phyloP scores from a whole-genome alignment of 2,888 invertebrate genomes.

The Plagiodera versicolora region DNA sequence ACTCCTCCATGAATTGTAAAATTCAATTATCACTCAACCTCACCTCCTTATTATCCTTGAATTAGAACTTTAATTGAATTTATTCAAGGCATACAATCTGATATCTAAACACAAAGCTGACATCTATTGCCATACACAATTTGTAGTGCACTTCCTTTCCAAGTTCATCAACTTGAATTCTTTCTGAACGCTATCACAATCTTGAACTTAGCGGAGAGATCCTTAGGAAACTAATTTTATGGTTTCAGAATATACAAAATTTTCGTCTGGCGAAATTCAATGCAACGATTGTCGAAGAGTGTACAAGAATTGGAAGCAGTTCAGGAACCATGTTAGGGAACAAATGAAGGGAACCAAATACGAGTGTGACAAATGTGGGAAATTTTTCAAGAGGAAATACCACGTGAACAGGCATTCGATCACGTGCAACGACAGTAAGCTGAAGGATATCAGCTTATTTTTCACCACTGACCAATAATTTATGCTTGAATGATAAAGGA shows the following conservation, averaged over 20 bases:
- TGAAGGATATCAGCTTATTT: background rate
- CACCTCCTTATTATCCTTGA: too few relatives aligned
- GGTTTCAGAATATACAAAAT: background rate
- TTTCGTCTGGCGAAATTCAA: background rate
- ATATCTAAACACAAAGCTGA: too few relatives aligned
- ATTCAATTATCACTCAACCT: too few relatives aligned
- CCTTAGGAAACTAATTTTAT: background rate
- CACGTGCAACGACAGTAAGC: background rate
- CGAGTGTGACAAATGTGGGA: conserved; percentile 33
- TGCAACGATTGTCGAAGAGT: conserved; percentile 17
- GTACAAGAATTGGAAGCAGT: conserved; percentile 25
- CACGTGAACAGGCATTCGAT: conserved; percentile 66
- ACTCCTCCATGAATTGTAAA: too few relatives aligned
- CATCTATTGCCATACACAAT: too few relatives aligned
- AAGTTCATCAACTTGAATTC: too few relatives aligned
- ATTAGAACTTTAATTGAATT: too few relatives aligned
- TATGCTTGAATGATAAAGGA: too few relatives aligned
- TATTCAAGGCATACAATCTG: too few relatives aligned
- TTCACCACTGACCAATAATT: background rate
- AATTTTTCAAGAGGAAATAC: conserved; percentile 68
- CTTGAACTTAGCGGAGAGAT: too few relatives aligned
- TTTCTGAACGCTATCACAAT: too few relatives aligned
- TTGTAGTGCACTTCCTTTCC: too few relatives aligned
- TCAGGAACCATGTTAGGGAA: conserved; percentile 22
- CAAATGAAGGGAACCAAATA: conserved; percentile 15